Evolutionary conservation across 1,140 invertebrate species (phyloP).

Genomic region (Heterodera schachtii): DNA sequence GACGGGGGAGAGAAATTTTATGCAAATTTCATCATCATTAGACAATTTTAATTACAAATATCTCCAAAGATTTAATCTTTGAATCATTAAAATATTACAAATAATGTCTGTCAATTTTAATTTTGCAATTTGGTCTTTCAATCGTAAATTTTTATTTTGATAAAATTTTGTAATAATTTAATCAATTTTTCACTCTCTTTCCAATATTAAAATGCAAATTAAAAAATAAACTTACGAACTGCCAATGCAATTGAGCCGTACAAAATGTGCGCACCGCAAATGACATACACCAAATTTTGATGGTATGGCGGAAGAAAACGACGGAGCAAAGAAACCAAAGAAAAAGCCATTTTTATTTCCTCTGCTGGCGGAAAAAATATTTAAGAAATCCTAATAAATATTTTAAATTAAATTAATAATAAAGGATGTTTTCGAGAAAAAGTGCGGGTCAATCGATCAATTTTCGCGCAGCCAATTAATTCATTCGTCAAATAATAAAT

Average conservation of each 20-base stretch:
- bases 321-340: background rate
- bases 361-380: too few species aligned
- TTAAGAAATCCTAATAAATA: too few species aligned
- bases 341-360: background rate
- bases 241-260: slow-evolving; percentile 19
- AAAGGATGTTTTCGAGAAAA: too few species aligned
- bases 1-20: background rate
- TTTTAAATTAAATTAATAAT: too few species aligned
- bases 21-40: background rate
- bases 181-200: background rate
- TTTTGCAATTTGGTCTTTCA: too few species aligned
- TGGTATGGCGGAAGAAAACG: slow-evolving; percentile 28
- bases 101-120: too few species aligned
- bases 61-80: too few species aligned
- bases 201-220: background rate
- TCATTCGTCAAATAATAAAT: too few species aligned
- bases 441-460: too few species aligned
- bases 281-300: slow-evolving; percentile 10
- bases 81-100: too few species aligned
- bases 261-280: slow-evolving; percentile 23
- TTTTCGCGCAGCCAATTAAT: too few species aligned
- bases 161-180: too few species aligned
- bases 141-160: background rate
- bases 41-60: background rate
- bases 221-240: slow-evolving; percentile 16